Evolutionary conservation across 2,113 vertebrate genomes (phyloP).

Genomic region (Conger conger): DNA sequence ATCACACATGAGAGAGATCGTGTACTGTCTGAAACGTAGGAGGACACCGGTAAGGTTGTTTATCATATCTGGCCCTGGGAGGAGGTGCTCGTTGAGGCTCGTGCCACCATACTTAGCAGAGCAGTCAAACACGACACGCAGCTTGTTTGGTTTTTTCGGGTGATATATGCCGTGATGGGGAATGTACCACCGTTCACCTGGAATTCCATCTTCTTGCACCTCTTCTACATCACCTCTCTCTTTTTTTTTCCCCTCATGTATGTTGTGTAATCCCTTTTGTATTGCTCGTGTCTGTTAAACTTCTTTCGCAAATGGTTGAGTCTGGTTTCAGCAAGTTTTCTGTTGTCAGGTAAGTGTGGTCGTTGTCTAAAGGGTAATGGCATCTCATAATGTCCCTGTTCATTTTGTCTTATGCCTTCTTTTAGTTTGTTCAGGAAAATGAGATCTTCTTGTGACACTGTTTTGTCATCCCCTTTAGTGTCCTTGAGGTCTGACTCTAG

Average conservation of each 20-base stretch:
- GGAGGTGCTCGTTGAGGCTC: slow-evolving; percentile 29
- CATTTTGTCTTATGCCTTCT: no score
- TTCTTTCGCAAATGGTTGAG: neutral
- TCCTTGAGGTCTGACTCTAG: slow-evolving; percentile 28
- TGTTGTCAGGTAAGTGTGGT: slow-evolving; percentile 8
- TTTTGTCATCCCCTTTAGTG: neutral
- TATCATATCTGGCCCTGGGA: no score
- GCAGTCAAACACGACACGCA: no score
- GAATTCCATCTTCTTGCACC: neutral
- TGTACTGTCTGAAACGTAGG: slow-evolving; percentile 19
- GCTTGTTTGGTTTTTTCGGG: no score
- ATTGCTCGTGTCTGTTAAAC: neutral
- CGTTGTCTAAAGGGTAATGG: no score
- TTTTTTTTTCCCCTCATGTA: slow-evolving; percentile 6
- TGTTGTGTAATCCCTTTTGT: slow-evolving; percentile 3
- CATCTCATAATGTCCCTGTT: no score
- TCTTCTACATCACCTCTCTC: neutral
- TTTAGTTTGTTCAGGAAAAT: slow-evolving; percentile 14
- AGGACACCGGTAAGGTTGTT: slow-evolving; percentile 28
- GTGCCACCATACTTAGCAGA: slow-evolving; percentile 14
- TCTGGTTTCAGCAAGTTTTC: neutral
- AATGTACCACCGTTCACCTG: neutral
- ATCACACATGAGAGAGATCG: slow-evolving; percentile 23
- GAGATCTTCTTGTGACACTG: no score
- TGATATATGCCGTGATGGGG: no score